These are phyloP conservation scores for Lysandra bellargus DNA, from an alignment of 2,888 invertebrate species.

Conservation along the genomic window DNA sequence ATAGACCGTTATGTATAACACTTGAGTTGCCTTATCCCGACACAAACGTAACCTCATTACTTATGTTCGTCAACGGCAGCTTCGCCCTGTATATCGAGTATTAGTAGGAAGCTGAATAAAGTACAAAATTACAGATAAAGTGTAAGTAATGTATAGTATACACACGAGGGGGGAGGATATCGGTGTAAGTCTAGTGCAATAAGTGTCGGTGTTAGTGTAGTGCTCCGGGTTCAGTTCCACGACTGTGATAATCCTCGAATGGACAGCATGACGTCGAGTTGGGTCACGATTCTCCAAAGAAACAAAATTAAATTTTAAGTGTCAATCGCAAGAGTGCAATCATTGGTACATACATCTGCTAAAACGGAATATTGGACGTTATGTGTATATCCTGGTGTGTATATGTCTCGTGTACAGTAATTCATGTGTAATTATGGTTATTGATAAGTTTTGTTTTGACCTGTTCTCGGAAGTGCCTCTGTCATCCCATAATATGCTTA, in stretches of 20 bases:
- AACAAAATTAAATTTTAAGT: conserved; percentile 57
- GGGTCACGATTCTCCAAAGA: conserved; percentile 71
- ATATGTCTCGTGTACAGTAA: conserved; percentile 58
- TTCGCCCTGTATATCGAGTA: conserved; percentile 48
- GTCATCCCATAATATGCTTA: conserved; percentile 66
- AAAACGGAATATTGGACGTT: conserved; percentile 54
- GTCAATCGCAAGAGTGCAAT: conserved; percentile 67
- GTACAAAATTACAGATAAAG: conserved; percentile 75
- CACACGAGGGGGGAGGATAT: conserved; percentile 55
- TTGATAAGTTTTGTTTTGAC: conserved; percentile 53
- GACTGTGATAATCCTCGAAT: conserved; percentile 56
- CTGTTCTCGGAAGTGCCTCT: conserved; percentile 75
- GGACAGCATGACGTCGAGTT: conserved; percentile 53
- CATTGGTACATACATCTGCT: conserved; percentile 53
- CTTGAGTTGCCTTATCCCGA: conserved; percentile 66
- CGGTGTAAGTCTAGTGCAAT: conserved; percentile 75
- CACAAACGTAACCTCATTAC: conserved; percentile 38
- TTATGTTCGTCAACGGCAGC: conserved; percentile 39
- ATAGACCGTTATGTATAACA: conserved; percentile 49
- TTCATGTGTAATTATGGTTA: conserved; percentile 56
- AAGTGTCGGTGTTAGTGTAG: conserved; percentile 51
- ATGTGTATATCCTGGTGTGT: conserved; percentile 64
- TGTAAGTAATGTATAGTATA: conserved; percentile 62
- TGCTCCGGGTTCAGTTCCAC: conserved; percentile 43
- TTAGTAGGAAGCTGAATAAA: conserved; percentile 59